Evolutionary conservation across 2,113 vertebrate genomes (phyloP).

Genomic region (Regulus satrapa): DNA sequence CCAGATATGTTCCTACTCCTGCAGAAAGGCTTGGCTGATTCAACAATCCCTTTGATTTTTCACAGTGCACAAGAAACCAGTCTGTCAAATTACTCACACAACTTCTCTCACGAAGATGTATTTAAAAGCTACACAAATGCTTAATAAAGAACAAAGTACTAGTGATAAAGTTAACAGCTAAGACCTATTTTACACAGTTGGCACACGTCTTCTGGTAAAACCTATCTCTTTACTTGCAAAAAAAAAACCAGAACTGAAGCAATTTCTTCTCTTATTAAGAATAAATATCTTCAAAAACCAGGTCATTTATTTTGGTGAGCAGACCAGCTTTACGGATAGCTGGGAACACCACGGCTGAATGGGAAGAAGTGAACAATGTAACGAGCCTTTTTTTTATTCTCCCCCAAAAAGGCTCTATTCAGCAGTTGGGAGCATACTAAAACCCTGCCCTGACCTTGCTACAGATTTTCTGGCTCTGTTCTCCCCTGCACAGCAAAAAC

Average conservation of each 20-base stretch:
- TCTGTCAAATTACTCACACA: neutral
- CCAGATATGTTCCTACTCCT: neutral
- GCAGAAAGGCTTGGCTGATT: neutral
- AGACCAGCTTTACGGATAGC: neutral
- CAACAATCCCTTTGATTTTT: neutral
- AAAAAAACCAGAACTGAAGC: neutral
- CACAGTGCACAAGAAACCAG: neutral
- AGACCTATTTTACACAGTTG: neutral
- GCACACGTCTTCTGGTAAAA: neutral
- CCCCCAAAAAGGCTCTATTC: neutral
- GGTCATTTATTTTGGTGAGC: neutral
- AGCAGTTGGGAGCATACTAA: neutral
- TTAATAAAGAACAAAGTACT: neutral
- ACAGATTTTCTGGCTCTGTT: conserved; percentile 6
- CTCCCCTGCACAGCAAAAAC: neutral
- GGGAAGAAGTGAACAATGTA: neutral
- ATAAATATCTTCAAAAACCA: neutral
- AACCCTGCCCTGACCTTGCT: conserved; percentile 13
- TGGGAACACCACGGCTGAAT: neutral
- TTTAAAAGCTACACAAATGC: neutral
- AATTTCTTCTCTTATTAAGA: neutral
- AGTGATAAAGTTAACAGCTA: neutral
- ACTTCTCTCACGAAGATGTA: neutral
- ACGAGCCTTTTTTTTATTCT: neutral
- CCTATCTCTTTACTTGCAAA: neutral